Evolutionary conservation across 2,797 vertebrate genomes (phyloP), one percentile per base, ranked within the genome.

Genomic region (Huso huso): DNA sequence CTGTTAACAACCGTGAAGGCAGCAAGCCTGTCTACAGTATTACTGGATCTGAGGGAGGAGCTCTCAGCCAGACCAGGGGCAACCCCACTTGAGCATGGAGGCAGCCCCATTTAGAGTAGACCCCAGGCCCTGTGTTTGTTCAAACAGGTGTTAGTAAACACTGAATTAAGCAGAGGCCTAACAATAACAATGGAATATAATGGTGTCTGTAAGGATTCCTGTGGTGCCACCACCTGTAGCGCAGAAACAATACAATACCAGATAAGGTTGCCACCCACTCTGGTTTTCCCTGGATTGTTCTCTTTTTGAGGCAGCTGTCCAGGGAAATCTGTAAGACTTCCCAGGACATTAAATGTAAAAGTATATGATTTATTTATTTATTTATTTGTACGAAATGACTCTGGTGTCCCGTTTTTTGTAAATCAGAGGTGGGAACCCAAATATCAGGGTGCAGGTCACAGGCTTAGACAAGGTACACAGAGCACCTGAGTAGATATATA

Each of bases 231-330:
- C 81, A 75, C 90, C 92, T 89, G 86, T 82, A 76, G 89, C 74
- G 91, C 77, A 55, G 75, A 76, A 76, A 92, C 89, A 95, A 92
- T 89, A 74, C 86, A 85, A 81, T 76, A 79, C 86, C 83, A 88
- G 68, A 18, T 18, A 18, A 1, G 18, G 18, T 18, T 18, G 18
- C 18, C 18, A 18, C 18, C 18, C 18, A 18, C 18, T 18, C 18
- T 18, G 18, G 18, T 18, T 18, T 18, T 18, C 18, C 18, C 18
- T 18, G 18, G 18, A 18, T 18, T 18, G 18, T 18, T 18, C 18
- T 18, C 18, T 18, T 18, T 18, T 18, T 18, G 18, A 18, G 2
- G 18, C 18, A 18, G 18, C 18, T 18, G 18, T 18, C 18, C 18
- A 18, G 18, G 18, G 18, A 18, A 18, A 18, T 18, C 18, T 18